Evolutionary conservation across 2,113 vertebrate species (phyloP), one percentile per base, ranked within the genome.

Genomic region (Nycticryphes semicollaris): DNA sequence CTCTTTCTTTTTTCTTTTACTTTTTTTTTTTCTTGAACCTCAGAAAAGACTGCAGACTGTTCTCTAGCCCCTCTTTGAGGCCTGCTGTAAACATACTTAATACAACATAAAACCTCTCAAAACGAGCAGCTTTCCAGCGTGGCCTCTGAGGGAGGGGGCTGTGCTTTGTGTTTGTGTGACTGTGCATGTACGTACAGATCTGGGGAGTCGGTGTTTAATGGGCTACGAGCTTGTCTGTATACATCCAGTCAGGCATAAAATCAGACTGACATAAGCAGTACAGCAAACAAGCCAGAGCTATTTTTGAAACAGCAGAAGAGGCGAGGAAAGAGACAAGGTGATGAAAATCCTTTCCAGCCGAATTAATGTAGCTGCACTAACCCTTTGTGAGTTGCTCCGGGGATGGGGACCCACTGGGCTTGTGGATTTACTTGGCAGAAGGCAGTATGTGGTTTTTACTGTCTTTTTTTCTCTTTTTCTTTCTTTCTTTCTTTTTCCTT

Each of bases 231-330:
- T 27, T 84, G 90, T 75, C 86, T 96, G 72, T 88, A 64, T 70
- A n/a, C 69, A 77, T 62, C 62, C 69, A 83, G 43, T 74, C 89
- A 87, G 95, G 96, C 88, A 88, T 63, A 53, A 96, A 95, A 96
- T 97, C 91, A 69, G 12, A 35, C 79, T 97, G 94, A 96, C 97
- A 94, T 27, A 68, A 93, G 92, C 74, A 11, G 68, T 19, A 24
- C 92, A 89, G 88, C 92, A 94, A 93, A 94, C 91, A 59, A 93
- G 85, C 54, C 80, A 72, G 63, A 94, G 81, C 89, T 97, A 84
- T 93, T 97, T 97, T 94, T 93, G 93, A 94, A 95, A 86, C 81
- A 5, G 84, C 78, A 79, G 72, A 89, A 90, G 92, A 88, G 87
- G 84, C 25, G 11, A 91, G 90, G 92, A 60, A 92, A 70, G 88